Percentiles rank a stretch among this genome's conserved stretches.
These are phyloP conservation scores for Acanthurus lineatus DNA, from an alignment of 2,797 vertebrate species.

Conservation along the genomic window DNA sequence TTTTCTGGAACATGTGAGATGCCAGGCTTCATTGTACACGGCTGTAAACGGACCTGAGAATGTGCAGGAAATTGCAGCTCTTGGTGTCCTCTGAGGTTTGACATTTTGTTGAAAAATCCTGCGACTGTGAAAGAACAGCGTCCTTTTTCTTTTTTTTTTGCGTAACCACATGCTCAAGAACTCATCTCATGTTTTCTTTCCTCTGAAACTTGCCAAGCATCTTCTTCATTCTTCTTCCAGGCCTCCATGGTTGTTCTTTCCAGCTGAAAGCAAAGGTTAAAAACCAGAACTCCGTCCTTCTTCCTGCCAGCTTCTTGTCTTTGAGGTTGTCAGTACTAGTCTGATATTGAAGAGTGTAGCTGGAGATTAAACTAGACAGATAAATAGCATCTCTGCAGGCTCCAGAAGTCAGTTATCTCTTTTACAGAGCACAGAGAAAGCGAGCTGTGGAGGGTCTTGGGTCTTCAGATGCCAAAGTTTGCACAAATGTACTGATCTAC, in stretches of 20 bases:
- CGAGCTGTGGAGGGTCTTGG: not conserved
- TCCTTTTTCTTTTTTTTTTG: constrained; percentile 13
- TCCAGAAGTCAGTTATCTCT: not conserved
- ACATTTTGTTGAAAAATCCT: constrained; percentile 3
- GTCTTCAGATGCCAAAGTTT: constrained; percentile 30
- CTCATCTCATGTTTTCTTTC: not conserved
- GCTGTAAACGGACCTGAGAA: constrained; percentile 22
- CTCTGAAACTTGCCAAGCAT: not conserved
- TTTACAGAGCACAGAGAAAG: too few relatives aligned
- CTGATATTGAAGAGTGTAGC: not conserved
- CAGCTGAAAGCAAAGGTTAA: constrained; percentile 10
- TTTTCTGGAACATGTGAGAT: constrained; percentile 7
- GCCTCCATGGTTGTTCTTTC: not conserved
- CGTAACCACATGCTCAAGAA: not conserved
- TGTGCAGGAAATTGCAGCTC: constrained; percentile 8
- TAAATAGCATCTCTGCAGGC: not conserved
- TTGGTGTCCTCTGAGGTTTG: too few relatives aligned
- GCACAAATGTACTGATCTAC: constrained; percentile 15
- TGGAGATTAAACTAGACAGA: not conserved
- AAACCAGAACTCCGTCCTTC: not conserved
- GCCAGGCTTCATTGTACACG: not conserved
- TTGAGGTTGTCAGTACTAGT: not conserved
- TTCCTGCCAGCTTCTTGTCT: not conserved
- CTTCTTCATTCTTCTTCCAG: constrained; percentile 5
- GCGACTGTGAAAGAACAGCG: not conserved